A percentile compares a stretch with the other conserved stretches of the same genome.
These are phyloP conservation scores for Iguana delicatissima DNA, from an alignment of 2,797 vertebrate genomes.

Conservation along the genomic window DNA sequence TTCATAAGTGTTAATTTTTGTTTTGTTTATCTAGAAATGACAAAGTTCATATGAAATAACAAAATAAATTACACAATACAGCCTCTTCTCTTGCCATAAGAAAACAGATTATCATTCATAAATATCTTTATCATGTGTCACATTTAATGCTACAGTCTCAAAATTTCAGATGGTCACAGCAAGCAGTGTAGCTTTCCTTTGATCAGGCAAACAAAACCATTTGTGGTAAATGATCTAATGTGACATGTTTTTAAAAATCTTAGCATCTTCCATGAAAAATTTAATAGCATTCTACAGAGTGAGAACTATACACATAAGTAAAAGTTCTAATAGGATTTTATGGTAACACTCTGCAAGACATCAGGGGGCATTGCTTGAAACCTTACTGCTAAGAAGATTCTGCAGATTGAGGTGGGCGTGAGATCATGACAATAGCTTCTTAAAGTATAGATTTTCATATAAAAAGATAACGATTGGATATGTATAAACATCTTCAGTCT, in stretches of 20 bases:
- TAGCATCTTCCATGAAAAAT: not conserved
- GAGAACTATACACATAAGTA: not conserved
- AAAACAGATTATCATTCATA: too few species aligned
- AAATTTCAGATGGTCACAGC: not conserved
- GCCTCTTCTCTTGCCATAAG: not conserved
- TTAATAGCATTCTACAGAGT: not conserved
- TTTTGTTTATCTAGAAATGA: not conserved
- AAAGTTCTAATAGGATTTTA: not conserved
- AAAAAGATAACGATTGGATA: not conserved
- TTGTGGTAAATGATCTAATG: too few species aligned
- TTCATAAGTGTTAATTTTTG: too few species aligned
- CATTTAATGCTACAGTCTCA: not conserved
- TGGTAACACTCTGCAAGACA: not conserved
- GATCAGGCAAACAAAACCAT: too few species aligned
- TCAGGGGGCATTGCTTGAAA: not conserved
- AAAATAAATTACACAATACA: not conserved
- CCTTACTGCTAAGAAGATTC: not conserved
- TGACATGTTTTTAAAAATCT: not conserved
- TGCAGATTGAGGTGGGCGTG: not conserved
- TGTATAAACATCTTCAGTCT: not conserved
- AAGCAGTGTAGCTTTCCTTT: not conserved
- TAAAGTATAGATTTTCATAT: not conserved
- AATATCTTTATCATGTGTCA: not conserved
- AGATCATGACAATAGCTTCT: not conserved
- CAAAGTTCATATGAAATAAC: not conserved